Conservation (phyloP, 2,888 invertebrate genomes). For the Stegophylla sp. region DNA sequence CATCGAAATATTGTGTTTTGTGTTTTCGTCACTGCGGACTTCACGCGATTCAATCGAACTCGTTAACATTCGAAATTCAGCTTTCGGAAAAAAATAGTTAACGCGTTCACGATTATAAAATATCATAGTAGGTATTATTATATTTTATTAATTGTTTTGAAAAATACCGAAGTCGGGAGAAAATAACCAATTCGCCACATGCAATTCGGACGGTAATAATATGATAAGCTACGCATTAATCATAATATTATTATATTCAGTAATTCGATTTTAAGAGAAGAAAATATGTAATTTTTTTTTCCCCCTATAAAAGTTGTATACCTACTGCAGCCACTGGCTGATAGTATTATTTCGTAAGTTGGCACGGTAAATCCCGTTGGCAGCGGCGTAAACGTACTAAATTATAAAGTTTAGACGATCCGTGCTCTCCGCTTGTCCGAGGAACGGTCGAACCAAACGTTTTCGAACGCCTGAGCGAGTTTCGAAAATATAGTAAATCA, state of each 20-base stretch:
- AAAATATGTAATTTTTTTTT: background rate
- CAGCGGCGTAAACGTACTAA: background rate
- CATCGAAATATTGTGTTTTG: too few species aligned
- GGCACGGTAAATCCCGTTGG: background rate
- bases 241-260: background rate
- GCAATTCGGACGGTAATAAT: too few species aligned
- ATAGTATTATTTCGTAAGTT: background rate
- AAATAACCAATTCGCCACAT: too few species aligned
- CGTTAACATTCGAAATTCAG: too few species aligned
- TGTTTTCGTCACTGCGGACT: too few species aligned
- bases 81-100: too few species aligned
- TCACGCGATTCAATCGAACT: too few species aligned
- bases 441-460: constrained; percentile 4
- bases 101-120: too few species aligned
- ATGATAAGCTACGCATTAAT: too few species aligned
- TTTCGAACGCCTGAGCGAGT: background rate
- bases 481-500: background rate
- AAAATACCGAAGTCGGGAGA: too few species aligned
- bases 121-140: too few species aligned
- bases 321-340: background rate
- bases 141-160: too few species aligned
- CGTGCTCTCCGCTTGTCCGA: background rate
- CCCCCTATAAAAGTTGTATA: background rate
- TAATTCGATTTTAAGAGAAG: background rate
- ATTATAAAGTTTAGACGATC: background rate